Conservation (phyloP, 2,888 invertebrate species). For the Amitus sp. region DNA sequence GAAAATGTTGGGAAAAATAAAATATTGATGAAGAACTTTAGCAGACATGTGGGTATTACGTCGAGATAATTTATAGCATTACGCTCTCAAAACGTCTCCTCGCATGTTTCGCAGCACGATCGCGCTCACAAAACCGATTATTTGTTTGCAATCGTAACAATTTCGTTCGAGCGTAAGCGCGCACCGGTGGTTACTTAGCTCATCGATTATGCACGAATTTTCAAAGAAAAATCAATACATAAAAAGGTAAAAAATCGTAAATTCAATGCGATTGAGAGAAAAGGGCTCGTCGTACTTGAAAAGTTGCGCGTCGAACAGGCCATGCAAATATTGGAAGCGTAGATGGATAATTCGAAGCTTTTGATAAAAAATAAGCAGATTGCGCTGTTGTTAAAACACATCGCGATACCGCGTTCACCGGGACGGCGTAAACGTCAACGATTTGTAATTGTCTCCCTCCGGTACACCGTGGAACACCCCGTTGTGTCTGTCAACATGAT, state of each 20-base stretch:
- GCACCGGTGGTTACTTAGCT: too few species aligned
- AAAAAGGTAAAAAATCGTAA: too few species aligned
- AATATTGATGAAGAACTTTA: constrained; percentile 38
- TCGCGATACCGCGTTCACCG: constrained; percentile 34
- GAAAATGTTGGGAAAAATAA: constrained; percentile 11
- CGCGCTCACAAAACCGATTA: too few species aligned
- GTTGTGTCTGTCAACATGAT: constrained; percentile 64
- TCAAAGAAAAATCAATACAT: too few species aligned
- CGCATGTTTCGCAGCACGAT: too few species aligned
- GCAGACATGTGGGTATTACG: constrained; percentile 32
- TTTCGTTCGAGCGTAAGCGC: too few species aligned
- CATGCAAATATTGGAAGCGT: neutral
- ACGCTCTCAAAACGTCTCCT: constrained; percentile 25
- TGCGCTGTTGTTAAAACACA: constrained; percentile 33
- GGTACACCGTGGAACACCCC: constrained; percentile 49
- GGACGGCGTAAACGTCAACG: constrained; percentile 60
- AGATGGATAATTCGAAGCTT: neutral
- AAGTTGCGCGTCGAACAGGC: too few species aligned
- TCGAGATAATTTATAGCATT: constrained; percentile 33
- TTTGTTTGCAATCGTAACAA: too few species aligned
- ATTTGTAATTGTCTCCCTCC: constrained; percentile 63
- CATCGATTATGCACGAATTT: constrained; percentile 8
- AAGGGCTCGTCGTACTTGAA: too few species aligned
- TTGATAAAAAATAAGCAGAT: constrained; percentile 11
- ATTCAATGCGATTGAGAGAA: too few species aligned